A percentile compares a stretch with the other conserved stretches of the same genome.
Conservation (phyloP, 2,113 vertebrate genomes). For the Callocephalon fimbriatum region DNA sequence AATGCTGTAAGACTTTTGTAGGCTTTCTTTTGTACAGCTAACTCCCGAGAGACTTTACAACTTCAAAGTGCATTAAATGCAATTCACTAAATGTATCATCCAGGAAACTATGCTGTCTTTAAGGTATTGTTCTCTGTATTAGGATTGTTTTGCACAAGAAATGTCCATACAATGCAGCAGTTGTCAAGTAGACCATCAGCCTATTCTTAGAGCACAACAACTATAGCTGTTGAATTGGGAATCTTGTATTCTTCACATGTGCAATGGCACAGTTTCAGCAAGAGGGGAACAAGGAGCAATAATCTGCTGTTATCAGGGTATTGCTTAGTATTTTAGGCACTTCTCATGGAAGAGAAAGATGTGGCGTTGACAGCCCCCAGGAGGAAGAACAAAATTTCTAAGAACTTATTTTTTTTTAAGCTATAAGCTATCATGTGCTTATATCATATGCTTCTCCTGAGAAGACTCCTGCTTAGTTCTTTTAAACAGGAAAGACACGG, state of each 20-base stretch:
- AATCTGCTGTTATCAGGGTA: background rate
- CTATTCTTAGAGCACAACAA: background rate
- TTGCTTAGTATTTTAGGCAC: background rate
- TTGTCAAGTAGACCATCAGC: background rate
- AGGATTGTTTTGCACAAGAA: background rate
- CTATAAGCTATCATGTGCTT: background rate
- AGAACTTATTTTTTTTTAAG: background rate
- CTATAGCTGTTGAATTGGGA: background rate
- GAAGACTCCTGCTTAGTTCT: background rate
- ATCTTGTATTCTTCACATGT: background rate
- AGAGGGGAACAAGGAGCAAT: background rate
- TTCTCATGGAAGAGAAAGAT: background rate
- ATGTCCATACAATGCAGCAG: background rate
- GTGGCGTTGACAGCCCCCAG: background rate
- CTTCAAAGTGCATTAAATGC: background rate
- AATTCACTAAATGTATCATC: background rate
- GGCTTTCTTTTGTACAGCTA: constrained; percentile 38
- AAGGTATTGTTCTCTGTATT: background rate
- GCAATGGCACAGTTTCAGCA: background rate
- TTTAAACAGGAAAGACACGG: background rate
- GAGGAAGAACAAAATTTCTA: background rate
- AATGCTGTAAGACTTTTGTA: constrained; percentile 21
- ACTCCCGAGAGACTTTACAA: constrained; percentile 26
- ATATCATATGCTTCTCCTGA: rapidly evolving
- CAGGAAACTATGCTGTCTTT: background rate